phyloP scores from a whole-genome alignment of 1,140 invertebrate genomes.

The Sitophilus oryzae region DNA sequence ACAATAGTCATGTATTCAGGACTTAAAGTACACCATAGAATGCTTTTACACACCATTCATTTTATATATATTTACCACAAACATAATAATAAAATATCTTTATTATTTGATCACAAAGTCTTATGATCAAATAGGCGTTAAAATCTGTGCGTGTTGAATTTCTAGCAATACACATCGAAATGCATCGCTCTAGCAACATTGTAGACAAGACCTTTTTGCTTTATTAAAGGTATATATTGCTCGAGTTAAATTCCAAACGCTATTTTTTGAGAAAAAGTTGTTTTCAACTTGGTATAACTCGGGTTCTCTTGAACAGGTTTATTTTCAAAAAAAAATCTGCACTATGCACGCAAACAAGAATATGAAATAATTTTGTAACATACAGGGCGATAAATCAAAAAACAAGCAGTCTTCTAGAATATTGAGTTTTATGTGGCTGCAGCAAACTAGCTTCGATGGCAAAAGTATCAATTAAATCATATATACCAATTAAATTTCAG shows the following conservation, averaged over 20 bases:
- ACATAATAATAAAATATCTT: background rate
- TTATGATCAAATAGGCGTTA: conserved; percentile 1
- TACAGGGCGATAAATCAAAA: conserved; percentile 1
- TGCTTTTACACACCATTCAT: too few relatives aligned
- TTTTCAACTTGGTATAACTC: conserved; percentile 12
- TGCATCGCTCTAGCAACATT: background rate
- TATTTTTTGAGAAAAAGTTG: conserved; percentile 7
- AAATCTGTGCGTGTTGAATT: background rate
- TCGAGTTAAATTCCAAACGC: conserved; percentile 1
- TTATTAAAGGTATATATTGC: conserved; percentile 6
- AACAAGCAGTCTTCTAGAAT: too few relatives aligned
- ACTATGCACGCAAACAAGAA: conserved; percentile 13
- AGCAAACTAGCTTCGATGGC: too few relatives aligned
- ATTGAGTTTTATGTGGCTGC: too few relatives aligned
- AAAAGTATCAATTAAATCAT: too few relatives aligned
- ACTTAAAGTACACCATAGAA: too few relatives aligned
- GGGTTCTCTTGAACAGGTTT: conserved; percentile 16
- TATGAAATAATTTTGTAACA: conserved; percentile 14
- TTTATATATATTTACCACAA: background rate
- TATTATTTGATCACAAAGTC: background rate
- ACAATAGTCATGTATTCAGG: too few relatives aligned
- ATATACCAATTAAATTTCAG: too few relatives aligned
- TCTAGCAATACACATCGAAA: background rate
- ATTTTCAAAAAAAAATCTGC: conserved; percentile 6
- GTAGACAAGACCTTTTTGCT: background rate